Percentiles rank a stretch among this genome's conserved stretches.
These are phyloP conservation scores for Aurelia coerulea DNA, from an alignment of 30 jellyfish, hydroid and myxozoan genomes.

Conservation along the genomic window DNA sequence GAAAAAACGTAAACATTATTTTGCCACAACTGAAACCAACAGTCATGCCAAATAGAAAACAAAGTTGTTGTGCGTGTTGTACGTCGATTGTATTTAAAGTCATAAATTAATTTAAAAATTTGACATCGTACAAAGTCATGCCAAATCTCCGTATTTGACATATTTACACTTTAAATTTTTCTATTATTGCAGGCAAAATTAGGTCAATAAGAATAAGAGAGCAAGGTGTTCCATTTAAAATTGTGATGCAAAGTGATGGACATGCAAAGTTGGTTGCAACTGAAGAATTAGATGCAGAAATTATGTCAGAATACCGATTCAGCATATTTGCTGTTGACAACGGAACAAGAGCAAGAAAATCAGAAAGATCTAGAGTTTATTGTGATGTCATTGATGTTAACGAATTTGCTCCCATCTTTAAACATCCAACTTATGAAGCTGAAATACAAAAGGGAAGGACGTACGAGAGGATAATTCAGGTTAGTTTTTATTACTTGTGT, in stretches of 20 bases:
- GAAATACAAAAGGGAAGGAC: slow-evolving; percentile 40
- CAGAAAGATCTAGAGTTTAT: slow-evolving; percentile 72
- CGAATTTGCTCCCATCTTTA: slow-evolving; percentile 69
- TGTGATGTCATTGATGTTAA: slow-evolving; percentile 75
- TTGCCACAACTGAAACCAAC: too few species aligned
- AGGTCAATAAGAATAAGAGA: slow-evolving; percentile 62
- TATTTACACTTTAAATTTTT: background rate
- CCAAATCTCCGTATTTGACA: too few species aligned
- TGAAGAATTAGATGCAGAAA: slow-evolving; percentile 77
- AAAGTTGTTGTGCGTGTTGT: too few species aligned
- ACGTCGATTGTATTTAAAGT: too few species aligned
- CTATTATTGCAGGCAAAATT: slow-evolving; percentile 30
- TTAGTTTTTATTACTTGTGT: background rate
- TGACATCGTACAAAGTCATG: too few species aligned
- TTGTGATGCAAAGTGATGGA: slow-evolving; percentile 35
- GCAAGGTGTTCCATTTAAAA: slow-evolving; percentile 65
- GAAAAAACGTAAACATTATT: too few species aligned
- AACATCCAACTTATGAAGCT: slow-evolving; percentile 40
- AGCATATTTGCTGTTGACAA: slow-evolving; percentile 77
- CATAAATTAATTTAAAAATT: too few species aligned
- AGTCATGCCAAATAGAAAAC: too few species aligned
- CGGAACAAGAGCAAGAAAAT: slow-evolving; percentile 81
- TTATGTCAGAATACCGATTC: slow-evolving; percentile 55
- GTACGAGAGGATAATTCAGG: slow-evolving; percentile 57
- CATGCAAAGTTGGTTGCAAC: slow-evolving; percentile 64